Evolutionary conservation across 2,113 vertebrate species (phyloP).

Genomic region (Apaloderma vittatum): DNA sequence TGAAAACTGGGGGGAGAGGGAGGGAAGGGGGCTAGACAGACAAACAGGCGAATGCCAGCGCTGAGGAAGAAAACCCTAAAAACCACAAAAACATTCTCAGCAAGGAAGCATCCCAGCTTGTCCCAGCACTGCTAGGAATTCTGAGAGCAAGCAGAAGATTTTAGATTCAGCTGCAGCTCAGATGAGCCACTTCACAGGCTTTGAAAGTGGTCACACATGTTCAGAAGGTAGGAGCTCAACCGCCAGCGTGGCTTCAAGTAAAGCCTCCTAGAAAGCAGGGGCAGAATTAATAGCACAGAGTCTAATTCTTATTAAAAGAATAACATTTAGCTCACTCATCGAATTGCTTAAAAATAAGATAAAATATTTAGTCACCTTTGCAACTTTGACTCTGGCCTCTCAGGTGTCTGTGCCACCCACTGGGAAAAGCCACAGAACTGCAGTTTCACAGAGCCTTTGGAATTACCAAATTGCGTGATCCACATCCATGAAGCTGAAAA

Average conservation of each 20-base stretch:
- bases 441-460: not conserved
- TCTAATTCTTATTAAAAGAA: not conserved
- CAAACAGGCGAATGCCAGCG: not conserved
- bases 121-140: not conserved
- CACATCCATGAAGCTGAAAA: not conserved
- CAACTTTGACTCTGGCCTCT: not conserved
- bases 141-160: not conserved
- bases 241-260: not conserved
- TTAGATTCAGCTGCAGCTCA: not conserved
- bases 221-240: not conserved
- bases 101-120: not conserved
- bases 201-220: not conserved
- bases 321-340: not conserved
- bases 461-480: accelerated
- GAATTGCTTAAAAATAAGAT: not conserved
- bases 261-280: not conserved
- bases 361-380: not conserved
- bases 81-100: not conserved
- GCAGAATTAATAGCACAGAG: not conserved
- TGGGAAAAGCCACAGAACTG: not conserved
- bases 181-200: not conserved
- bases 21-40: not conserved
- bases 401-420: not conserved
- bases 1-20: slow-evolving; percentile 12
- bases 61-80: not conserved